phyloP scores from a whole-genome alignment of 2,797 vertebrate genomes.

The Sparus aurata region DNA sequence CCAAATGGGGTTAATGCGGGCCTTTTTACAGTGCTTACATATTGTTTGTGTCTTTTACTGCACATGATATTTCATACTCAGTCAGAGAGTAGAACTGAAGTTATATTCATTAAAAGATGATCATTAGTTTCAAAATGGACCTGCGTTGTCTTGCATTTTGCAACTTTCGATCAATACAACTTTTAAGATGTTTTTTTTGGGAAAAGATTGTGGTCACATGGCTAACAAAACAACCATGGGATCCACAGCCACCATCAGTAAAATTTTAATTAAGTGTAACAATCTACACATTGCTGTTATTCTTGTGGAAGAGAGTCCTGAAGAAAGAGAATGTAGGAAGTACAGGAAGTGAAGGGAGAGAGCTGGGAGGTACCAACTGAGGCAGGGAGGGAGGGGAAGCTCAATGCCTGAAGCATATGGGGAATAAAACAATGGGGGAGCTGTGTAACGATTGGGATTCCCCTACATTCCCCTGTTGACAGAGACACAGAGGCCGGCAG shows the following conservation, averaged over 20 bases:
- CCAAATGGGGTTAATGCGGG: too few relatives aligned
- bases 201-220: too few relatives aligned
- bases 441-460: constrained; percentile 72
- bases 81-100: too few relatives aligned
- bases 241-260: neutral
- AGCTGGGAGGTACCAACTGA: constrained; percentile 24
- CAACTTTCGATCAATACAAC: too few relatives aligned
- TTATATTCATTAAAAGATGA: too few relatives aligned
- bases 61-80: too few relatives aligned
- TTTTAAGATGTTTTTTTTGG: too few relatives aligned
- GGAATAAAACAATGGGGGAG: constrained; percentile 72
- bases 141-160: too few relatives aligned
- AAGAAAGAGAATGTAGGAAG: constrained; percentile 39
- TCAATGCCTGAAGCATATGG: constrained; percentile 51
- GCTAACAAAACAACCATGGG: neutral
- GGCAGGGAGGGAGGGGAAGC: constrained; percentile 24
- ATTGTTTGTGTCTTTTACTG: too few relatives aligned
- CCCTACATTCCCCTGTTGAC: constrained; percentile 67
- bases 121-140: too few relatives aligned
- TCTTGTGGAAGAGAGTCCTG: neutral
- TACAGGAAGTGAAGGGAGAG: constrained; percentile 46
- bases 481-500: constrained; percentile 34
- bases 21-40: too few relatives aligned
- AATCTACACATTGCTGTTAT: too few relatives aligned
- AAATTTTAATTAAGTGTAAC: neutral